Percentiles rank a stretch among this genome's conserved stretches.
Evolutionary conservation across 2,113 vertebrate species (phyloP).

Genomic region (Oncorhynchus keta): DNA sequence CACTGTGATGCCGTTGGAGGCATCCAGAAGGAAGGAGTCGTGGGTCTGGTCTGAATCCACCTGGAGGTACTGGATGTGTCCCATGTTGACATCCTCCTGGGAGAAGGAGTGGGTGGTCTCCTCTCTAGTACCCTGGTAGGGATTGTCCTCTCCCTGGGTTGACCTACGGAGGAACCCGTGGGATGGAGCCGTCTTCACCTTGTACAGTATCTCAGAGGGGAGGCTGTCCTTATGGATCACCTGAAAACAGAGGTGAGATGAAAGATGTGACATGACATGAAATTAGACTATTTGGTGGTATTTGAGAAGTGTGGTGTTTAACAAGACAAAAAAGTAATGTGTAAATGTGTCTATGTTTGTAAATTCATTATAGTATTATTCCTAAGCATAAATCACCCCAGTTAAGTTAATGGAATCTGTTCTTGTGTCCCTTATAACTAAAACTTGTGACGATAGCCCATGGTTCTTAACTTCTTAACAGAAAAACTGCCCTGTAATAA

Average conservation of each 20-base stretch:
- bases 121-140: constrained; percentile 33
- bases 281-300: neutral
- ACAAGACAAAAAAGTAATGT: neutral
- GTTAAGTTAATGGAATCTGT: too few relatives aligned
- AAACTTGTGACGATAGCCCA: too few relatives aligned
- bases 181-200: constrained; percentile 65
- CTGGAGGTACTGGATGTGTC: constrained; percentile 78
- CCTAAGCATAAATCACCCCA: neutral
- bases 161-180: constrained; percentile 73
- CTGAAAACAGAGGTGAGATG: constrained; percentile 58
- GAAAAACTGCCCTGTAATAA: too few relatives aligned
- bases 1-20: constrained; percentile 74
- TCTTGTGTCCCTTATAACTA: too few relatives aligned
- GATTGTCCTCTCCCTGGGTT: constrained; percentile 36
- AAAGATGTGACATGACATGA: neutral
- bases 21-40: constrained; percentile 76
- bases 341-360: neutral
- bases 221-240: constrained; percentile 76
- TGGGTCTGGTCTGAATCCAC: constrained; percentile 57
- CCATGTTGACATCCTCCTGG: constrained; percentile 79
- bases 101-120: constrained; percentile 73
- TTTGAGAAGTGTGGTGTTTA: neutral
- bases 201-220: constrained; percentile 78
- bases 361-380: neutral
- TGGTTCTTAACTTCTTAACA: too few relatives aligned